Percentiles rank a stretch among this genome's conserved stretches.
phyloP scores from a whole-genome alignment of 1,140 invertebrate species.

The Neocloeon triangulifer region DNA sequence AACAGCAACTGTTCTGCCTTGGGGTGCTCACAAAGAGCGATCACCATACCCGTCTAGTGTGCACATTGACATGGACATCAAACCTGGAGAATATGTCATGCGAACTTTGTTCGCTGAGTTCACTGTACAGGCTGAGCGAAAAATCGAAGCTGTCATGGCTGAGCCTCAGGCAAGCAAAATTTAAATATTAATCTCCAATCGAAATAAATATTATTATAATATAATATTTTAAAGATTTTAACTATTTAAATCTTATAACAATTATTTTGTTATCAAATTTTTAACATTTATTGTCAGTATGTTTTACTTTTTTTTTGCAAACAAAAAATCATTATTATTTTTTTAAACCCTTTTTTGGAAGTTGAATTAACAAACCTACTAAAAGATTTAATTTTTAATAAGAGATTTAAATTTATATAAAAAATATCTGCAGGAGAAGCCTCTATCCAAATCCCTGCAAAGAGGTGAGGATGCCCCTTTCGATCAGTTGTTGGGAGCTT shows the following conservation, averaged over 20 bases:
- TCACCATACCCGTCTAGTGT: constrained; percentile 26
- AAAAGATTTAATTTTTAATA: constrained; percentile 4
- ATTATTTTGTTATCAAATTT: constrained; percentile 2
- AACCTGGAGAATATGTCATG: constrained; percentile 88
- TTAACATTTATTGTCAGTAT: too few species aligned
- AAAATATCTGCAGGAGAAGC: constrained; percentile 45
- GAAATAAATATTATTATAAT: too few species aligned
- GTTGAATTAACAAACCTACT: constrained; percentile 2
- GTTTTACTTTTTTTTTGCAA: too few species aligned
- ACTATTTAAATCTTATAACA: constrained; percentile 7
- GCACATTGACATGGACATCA: constrained; percentile 34
- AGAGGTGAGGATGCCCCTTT: constrained; percentile 85
- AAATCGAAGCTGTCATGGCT: constrained; percentile 83
- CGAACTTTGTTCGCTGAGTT: constrained; percentile 84
- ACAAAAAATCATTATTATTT: too few species aligned
- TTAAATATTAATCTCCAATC: too few species aligned
- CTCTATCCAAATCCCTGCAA: constrained; percentile 79
- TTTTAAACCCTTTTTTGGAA: too few species aligned
- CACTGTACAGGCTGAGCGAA: constrained; percentile 75
- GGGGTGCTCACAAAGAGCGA: constrained; percentile 58
- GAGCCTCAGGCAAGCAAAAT: constrained; percentile 61
- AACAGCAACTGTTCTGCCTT: too few species aligned
- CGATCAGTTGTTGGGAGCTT: constrained; percentile 81
- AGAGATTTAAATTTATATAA: constrained; percentile 3
- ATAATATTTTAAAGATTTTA: constrained; percentile 5